Evolutionary conservation across 2,888 invertebrate genomes (phyloP), one percentile per base, ranked within the genome.

Genomic region (Nomada goodeniana): DNA sequence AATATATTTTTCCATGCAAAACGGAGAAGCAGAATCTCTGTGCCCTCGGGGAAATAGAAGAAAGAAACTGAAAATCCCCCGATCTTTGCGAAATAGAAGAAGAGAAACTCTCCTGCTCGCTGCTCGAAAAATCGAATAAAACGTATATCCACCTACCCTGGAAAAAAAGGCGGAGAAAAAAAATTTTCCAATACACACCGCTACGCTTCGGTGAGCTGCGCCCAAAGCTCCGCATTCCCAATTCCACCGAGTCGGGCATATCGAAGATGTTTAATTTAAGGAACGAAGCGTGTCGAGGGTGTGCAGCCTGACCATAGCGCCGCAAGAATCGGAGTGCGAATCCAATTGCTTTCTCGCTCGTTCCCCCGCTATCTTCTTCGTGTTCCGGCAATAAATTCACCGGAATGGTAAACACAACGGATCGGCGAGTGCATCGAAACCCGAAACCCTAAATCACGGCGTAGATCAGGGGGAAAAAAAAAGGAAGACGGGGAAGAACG

Each of bases 381-480:
- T 86, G 85, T 76, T 83, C 82, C 80, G 89, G 92, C 89, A 88
- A 92, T 92, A 92, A 92, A 92, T 92, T 88, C 88, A 90, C 80
- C 86, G 89, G 88, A 89, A 90, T 88, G 88, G 89, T 90, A 91
- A 91, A 91, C 90, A 89, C 87, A 89, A 88, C 91, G 87, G 89
- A 83, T 87, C 89, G 57, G 91, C 90, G 90, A 91, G 91, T 91
- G 90, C 91, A 92, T 92, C 91, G 92, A 92, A 90, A 91, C 85
- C 88, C 90, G 88, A 91, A 91, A 91, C 91, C 88, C 90, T 93
- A 92, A 92, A 93, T 92, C 93, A 92, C 90, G 87, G 86, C 78
- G 86, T 88, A 86, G 91, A 90, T 89, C 90, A 84, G 74, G 20
- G 76, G 74, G 20, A 69, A 36, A 13, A 57, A 57, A 57, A 67